A percentile compares a stretch with the other conserved stretches of the same genome.
Evolutionary conservation across 64 coral and sea anemone genomes (phyloP).

Genomic region (Stichodactyla helianthus): DNA sequence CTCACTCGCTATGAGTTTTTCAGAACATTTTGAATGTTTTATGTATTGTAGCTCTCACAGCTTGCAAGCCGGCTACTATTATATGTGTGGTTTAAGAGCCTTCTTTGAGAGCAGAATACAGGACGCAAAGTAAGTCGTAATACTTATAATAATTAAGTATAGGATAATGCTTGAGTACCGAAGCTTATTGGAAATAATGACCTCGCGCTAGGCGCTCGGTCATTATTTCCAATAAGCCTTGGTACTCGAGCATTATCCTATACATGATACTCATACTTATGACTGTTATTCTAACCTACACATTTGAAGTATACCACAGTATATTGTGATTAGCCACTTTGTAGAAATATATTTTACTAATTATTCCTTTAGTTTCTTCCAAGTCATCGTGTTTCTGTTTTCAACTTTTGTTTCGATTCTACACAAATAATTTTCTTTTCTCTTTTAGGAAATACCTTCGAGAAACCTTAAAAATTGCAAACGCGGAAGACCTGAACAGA

Average conservation of each 20-base stretch:
- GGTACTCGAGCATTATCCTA: no score
- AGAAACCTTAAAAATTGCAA: conserved; percentile 89
- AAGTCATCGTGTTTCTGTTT: not conserved
- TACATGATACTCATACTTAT: not conserved
- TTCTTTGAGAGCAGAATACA: conserved; percentile 85
- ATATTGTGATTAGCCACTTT: no score
- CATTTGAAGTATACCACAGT: not conserved
- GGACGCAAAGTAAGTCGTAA: conserved; percentile 89
- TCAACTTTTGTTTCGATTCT: not conserved
- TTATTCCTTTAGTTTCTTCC: not conserved
- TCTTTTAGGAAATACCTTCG: conserved; percentile 72
- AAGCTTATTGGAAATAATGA: no score
- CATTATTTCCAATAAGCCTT: no score
- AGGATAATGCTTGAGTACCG: no score
- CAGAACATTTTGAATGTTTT: not conserved
- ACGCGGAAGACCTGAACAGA: conserved; percentile 89
- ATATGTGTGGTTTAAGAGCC: conserved; percentile 71
- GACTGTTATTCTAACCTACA: not conserved
- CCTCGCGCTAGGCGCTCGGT: no score
- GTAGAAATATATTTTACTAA: not conserved
- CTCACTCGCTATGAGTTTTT: no score
- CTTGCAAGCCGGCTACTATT: conserved; percentile 84
- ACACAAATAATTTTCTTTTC: not conserved
- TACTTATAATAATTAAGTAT: no score
- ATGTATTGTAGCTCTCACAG: conserved; percentile 62